Percentiles rank a stretch among this genome's conserved stretches.
Evolutionary conservation across 2,888 invertebrate genomes (phyloP).

Genomic region (Dorcus parallelipipedus): DNA sequence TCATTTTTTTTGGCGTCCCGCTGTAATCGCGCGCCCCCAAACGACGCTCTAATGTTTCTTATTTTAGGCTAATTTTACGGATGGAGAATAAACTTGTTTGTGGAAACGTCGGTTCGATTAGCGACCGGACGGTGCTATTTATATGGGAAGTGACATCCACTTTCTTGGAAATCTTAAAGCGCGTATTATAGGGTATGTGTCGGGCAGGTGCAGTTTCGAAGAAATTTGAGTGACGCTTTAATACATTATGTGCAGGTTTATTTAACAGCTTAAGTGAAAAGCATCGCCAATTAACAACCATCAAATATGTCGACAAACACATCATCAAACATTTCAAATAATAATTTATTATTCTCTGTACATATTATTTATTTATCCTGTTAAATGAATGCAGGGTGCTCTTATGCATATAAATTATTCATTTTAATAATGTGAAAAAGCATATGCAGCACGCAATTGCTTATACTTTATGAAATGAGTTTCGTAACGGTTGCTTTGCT

Average conservation of each 20-base stretch:
- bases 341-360: too few species aligned
- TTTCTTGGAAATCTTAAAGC: neutral
- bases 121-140: neutral
- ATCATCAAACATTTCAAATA: neutral
- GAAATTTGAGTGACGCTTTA: neutral
- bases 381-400: too few species aligned
- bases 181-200: neutral
- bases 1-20: constrained; percentile 8
- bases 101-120: neutral
- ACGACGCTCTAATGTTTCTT: neutral
- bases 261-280: neutral
- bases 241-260: too few species aligned
- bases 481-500: too few species aligned
- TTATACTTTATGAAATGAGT: too few species aligned
- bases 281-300: neutral
- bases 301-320: neutral
- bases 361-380: too few species aligned
- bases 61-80: neutral
- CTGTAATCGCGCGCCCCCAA: neutral
- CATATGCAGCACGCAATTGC: too few species aligned
- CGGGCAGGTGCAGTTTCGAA: neutral
- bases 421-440: too few species aligned
- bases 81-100: neutral
- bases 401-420: too few species aligned
- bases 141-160: neutral